A percentile compares a stretch with the other conserved stretches of the same genome.
phyloP scores from a whole-genome alignment of 2,888 invertebrate genomes.

The Dioctria linearis region DNA sequence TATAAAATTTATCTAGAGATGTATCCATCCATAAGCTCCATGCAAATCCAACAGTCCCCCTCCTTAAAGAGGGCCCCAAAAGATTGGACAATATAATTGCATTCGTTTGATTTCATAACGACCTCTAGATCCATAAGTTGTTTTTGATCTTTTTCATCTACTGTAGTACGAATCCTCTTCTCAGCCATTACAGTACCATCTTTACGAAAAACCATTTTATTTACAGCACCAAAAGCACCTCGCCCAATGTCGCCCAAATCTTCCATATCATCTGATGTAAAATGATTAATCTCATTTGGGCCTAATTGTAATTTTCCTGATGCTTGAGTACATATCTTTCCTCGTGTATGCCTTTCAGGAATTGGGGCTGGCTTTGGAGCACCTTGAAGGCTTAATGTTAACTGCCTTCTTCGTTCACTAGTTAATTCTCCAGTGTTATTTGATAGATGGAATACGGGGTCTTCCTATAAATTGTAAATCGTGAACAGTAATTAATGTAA shows the following conservation, averaged over 20 bases:
- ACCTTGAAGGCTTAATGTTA: slow-evolving; percentile 74
- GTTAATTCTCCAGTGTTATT: slow-evolving; percentile 67
- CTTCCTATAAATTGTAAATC: slow-evolving; percentile 41
- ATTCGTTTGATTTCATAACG: slow-evolving; percentile 98
- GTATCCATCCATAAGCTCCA: slow-evolving; percentile 99
- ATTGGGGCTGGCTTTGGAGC: slow-evolving; percentile 65
- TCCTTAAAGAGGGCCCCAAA: slow-evolving; percentile 98
- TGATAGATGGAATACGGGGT: slow-evolving; percentile 61
- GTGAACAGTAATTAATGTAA: too few species aligned
- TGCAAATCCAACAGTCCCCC: slow-evolving; percentile 98
- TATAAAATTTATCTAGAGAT: too few species aligned
- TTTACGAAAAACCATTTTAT: slow-evolving; percentile 92
- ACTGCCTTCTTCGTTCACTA: slow-evolving; percentile 74
- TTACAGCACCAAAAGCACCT: slow-evolving; percentile 94
- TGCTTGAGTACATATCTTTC: slow-evolving; percentile 78
- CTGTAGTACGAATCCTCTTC: slow-evolving; percentile 95
- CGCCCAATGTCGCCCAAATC: slow-evolving; percentile 94
- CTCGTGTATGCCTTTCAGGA: slow-evolving; percentile 63
- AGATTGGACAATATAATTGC: slow-evolving; percentile 97
- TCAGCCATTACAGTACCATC: slow-evolving; percentile 92
- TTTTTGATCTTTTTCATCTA: slow-evolving; percentile 97
- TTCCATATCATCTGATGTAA: slow-evolving; percentile 91
- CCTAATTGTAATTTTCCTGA: slow-evolving; percentile 91
- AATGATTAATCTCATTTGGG: slow-evolving; percentile 85
- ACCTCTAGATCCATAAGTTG: slow-evolving; percentile 98